Evolutionary conservation across 2,797 vertebrate genomes (phyloP).

Genomic region (Mormyrus hasselquistii): DNA sequence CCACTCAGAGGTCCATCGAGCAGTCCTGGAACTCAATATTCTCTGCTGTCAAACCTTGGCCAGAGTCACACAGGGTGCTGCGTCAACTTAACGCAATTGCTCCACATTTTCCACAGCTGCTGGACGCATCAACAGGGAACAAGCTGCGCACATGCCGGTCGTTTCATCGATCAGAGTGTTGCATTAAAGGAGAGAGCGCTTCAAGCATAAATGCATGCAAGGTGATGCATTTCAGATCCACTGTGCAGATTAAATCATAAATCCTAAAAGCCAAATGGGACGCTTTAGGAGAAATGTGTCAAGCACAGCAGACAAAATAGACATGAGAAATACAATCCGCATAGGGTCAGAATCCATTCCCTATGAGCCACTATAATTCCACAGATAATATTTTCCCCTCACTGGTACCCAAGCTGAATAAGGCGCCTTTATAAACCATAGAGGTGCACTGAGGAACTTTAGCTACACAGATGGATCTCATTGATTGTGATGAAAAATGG

Average conservation of each 20-base stretch:
- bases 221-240: conserved; percentile 65
- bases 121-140: conserved; percentile 59
- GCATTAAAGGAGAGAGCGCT: conserved; percentile 53
- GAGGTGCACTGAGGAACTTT: conserved; percentile 16
- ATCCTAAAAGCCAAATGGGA: conserved; percentile 58
- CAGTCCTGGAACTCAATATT: conserved; percentile 30
- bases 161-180: conserved; percentile 55
- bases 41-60: conserved; percentile 41
- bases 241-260: conserved; percentile 63
- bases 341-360: conserved; percentile 55
- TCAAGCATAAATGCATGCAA: conserved; percentile 56
- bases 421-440: not conserved
- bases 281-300: conserved; percentile 44
- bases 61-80: conserved; percentile 41
- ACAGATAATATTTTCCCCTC: not conserved
- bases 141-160: conserved; percentile 49
- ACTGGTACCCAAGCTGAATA: not conserved
- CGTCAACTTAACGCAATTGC: conserved; percentile 39
- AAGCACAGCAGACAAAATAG: conserved; percentile 56
- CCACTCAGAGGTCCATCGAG: conserved; percentile 22
- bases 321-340: conserved; percentile 45
- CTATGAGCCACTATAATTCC: conserved; percentile 16
- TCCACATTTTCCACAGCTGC: conserved; percentile 48
- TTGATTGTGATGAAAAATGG: conserved; percentile 26
- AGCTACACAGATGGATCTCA: conserved; percentile 5